Base-by-base conservation (phyloP, 2,888 invertebrate species). In the Schizotus pectinicornis region DNA sequence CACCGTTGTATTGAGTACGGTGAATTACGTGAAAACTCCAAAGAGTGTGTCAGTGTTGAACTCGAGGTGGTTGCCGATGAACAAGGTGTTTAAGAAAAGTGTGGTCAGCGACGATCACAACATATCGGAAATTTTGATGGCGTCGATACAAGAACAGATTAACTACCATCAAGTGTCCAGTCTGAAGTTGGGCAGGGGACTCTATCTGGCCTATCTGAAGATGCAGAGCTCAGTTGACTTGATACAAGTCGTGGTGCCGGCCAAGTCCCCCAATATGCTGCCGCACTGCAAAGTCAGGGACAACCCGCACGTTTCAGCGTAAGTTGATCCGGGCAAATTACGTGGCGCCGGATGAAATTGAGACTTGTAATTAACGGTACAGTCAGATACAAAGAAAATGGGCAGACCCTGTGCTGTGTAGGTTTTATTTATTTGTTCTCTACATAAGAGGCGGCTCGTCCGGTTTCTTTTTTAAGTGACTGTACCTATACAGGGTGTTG, bases 221-320 rank as follows among this genome's bases (percentile, higher is more conserved):
- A 90, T 98, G 83, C 94, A 95, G 77, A 95, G 95, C 67, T 96
- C 97, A 1, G 94, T 98, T 53, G 98, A 98, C 78, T 88, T 94
- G 59, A 92, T 98, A 41, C 90, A 95, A 72, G 90, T 98, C 7
- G 90, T 98, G 41, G 97, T 97, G 14, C 94, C 96, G 0, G 87
- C 92, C 50, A 91, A 93, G 73, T 89, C 93, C 1, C 98, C 98
- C 3, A 98, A 97, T 78, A 93, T 97, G 67, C 85, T 98, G 65
- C 98, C 98, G 0, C 94, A 96, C 77, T 92, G 91, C 63, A 92
- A 94, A 78, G 88, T 98, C 34, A 83, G 98, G 59, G 94, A 95
- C 67, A 98, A 98, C 81, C 92, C 97, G 1, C 97, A 98, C 76
- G 94, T 99, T 0, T 96, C 96, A 8, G 92, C 92, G 94, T 94